Conservation (phyloP, 2,888 invertebrate genomes). For the Dermolepida albohirtum region DNA sequence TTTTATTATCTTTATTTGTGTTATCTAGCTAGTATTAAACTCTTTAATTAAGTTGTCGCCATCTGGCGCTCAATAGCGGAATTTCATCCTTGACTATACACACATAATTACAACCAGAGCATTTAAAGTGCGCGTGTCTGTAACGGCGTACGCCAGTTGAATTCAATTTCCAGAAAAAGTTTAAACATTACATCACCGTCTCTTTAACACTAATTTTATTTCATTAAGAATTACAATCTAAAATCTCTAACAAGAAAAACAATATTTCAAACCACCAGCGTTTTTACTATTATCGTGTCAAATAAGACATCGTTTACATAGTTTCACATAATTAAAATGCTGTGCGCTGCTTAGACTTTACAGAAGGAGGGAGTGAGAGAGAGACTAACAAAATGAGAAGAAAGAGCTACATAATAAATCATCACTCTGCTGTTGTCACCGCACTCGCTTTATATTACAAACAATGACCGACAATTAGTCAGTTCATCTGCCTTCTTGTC, state of each 20-base stretch:
- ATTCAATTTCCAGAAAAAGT: background rate
- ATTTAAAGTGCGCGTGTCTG: background rate
- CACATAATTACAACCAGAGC: background rate
- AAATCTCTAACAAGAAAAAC: no score
- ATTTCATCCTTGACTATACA: background rate
- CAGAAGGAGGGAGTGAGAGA: no score
- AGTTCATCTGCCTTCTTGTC: slow-evolving; percentile 7
- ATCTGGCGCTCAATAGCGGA: background rate
- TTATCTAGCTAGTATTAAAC: no score
- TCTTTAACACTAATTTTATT: no score
- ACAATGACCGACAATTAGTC: slow-evolving; percentile 14
- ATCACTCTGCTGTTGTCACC: no score
- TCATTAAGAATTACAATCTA: no score
- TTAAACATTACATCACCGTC: no score
- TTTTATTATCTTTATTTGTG: no score
- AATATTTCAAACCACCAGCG: background rate
- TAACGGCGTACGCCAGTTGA: background rate
- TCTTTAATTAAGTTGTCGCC: background rate
- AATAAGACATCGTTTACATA: background rate
- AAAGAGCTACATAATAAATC: no score
- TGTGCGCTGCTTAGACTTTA: background rate
- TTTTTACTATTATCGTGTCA: background rate
- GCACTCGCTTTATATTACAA: slow-evolving; percentile 2
- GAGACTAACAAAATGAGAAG: no score
- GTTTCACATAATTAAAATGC: slow-evolving; percentile 10